These are phyloP conservation scores for Artemisiospiza belli DNA, from an alignment of 2,113 vertebrate species.

Conservation along the genomic window DNA sequence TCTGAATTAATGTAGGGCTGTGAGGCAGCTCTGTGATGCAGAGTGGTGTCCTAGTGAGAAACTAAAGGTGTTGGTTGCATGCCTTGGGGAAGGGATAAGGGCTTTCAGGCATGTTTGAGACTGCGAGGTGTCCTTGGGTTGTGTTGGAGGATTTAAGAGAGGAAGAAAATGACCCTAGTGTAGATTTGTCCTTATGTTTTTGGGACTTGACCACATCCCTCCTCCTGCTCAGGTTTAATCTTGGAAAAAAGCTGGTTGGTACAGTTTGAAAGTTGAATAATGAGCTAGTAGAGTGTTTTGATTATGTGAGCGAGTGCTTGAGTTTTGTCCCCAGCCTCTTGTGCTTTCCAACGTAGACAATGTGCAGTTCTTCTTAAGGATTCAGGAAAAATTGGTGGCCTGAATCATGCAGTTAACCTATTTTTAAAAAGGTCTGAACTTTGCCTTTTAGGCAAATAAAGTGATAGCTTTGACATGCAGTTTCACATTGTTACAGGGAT, in stretches of 20 bases:
- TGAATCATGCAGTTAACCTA: neutral
- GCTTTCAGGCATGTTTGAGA: neutral
- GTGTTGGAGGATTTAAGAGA: neutral
- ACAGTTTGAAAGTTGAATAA: neutral
- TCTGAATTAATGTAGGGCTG: neutral
- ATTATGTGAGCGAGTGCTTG: fast-evolving
- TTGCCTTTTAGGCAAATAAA: neutral
- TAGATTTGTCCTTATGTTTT: neutral
- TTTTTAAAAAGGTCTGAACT: neutral
- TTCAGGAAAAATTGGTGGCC: neutral
- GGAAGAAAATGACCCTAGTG: neutral
- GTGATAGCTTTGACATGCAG: neutral
- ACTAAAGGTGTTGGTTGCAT: neutral
- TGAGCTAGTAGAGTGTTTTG: neutral
- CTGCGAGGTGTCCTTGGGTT: neutral
- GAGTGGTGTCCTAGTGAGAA: neutral
- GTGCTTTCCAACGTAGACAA: neutral
- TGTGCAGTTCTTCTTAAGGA: neutral
- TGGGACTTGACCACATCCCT: neutral
- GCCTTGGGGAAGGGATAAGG: neutral
- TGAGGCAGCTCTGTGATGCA: neutral
- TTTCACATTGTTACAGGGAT: neutral
- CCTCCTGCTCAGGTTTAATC: neutral
- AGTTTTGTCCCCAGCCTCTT: neutral
- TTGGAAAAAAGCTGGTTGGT: neutral